These are phyloP conservation scores for Acrocyrtus sp. DNA, from an alignment of 2,888 invertebrate genomes.

Conservation along the genomic window DNA sequence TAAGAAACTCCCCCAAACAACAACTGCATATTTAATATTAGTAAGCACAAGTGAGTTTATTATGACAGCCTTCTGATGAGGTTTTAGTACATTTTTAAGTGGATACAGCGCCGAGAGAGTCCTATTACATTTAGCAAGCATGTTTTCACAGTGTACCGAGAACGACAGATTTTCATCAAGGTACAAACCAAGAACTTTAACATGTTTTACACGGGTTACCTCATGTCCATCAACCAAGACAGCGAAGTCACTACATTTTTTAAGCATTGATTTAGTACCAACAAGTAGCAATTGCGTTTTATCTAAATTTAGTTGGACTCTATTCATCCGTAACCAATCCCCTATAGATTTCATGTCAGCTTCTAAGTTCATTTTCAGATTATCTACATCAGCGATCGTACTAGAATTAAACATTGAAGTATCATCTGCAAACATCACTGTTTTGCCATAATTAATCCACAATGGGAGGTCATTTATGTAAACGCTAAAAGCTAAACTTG, in stretches of 20 bases:
- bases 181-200: constrained; percentile 8
- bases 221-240: neutral
- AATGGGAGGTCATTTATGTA: constrained; percentile 24
- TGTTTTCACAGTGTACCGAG: neutral
- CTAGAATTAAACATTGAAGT: constrained; percentile 5
- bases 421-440: constrained; percentile 26
- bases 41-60: neutral
- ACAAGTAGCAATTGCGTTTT: constrained; percentile 25
- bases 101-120: neutral
- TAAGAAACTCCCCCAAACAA: neutral
- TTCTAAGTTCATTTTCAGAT: neutral
- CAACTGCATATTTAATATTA: neutral
- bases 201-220: neutral
- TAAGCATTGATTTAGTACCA: neutral
- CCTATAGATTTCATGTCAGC: neutral
- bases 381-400: neutral
- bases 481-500: neutral
- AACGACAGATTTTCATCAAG: constrained; percentile 9
- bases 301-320: constrained; percentile 10
- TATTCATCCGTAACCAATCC: constrained; percentile 15
- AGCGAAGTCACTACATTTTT: neutral
- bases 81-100: neutral
- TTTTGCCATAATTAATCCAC: neutral
- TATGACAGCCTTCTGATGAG: neutral
- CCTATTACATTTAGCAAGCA: neutral